phyloP scores from a whole-genome alignment of 2,888 invertebrate genomes.

The Tetragonisca angustula region DNA sequence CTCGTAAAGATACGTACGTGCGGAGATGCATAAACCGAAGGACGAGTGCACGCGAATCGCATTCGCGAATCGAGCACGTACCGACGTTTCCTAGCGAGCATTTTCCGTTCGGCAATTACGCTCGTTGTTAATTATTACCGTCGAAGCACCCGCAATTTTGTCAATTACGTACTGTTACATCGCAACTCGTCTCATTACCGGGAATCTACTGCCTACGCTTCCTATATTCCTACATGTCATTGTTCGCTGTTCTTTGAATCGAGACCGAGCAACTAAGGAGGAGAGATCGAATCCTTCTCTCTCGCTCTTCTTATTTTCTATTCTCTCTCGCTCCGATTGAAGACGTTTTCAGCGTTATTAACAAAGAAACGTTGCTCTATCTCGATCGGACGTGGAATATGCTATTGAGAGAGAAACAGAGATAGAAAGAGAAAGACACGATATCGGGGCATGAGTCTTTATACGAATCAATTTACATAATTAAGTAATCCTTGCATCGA shows the following conservation, averaged over 20 bases:
- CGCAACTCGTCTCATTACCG: constrained; percentile 52
- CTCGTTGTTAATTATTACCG: constrained; percentile 52
- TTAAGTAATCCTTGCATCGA: constrained; percentile 41
- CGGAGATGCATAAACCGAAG: constrained; percentile 20
- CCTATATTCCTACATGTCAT: constrained; percentile 16
- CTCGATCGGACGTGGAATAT: background rate
- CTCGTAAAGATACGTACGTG: background rate
- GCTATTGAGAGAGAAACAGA: background rate
- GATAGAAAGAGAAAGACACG: background rate
- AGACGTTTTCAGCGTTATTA: background rate
- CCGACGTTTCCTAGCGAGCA: constrained; percentile 11
- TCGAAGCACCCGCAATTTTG: constrained; percentile 55
- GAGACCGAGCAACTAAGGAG: background rate
- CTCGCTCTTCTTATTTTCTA: background rate
- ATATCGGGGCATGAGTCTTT: constrained; percentile 6
- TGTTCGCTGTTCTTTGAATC: constrained; percentile 20
- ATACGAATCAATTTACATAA: constrained; percentile 36
- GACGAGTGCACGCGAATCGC: constrained; percentile 15
- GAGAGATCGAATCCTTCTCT: background rate
- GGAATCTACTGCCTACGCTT: constrained; percentile 36
- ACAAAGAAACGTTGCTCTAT: background rate
- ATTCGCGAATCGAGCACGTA: background rate
- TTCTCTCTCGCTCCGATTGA: background rate
- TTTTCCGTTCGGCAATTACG: constrained; percentile 53
- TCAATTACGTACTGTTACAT: constrained; percentile 50